Base-by-base conservation (phyloP, 2,797 vertebrate genomes). In the Epinephelus malabaricus region DNA sequence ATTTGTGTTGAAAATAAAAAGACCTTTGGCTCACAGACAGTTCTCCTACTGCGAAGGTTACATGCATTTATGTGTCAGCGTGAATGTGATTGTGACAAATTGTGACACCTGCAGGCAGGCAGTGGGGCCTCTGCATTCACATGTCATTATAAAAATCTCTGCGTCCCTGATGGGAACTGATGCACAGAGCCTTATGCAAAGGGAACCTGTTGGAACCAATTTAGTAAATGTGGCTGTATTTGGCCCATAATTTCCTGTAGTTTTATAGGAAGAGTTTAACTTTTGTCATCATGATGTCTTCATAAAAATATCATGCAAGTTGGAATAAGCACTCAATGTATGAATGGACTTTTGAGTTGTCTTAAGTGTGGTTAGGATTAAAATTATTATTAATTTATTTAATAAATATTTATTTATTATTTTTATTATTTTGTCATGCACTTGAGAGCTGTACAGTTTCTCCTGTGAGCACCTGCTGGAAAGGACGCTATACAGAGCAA, bases 21-120 rank as follows among this genome's bases (percentile, higher is more conserved):
- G 2, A 47, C 21, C 21, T 55, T 63, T 51, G 47, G 15, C 21
- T 58, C 9, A 14, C 14, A 67, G 53, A 51, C 27, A 15, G 17
- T 67, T 79, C 55, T 17, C 64, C 45, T 62, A n/a, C 46, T 43
- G 54, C 2, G 6, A 54, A 59, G 11, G 12, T 59, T 68, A 17
- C 21, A 30, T 68, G 34, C 19, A 43, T 34, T 49, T 12, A 56
- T 45, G 18, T 69, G 23, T 54, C 46, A 25, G 73, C 76, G 65
- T 25, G 27, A 30, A 59, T 59, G 54, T 43, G 34, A 50, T 19
- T 49, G 30, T 59, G 34, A 71, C n/a, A 47, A n/a, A 60, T 14
- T 65, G 27, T 25, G 64, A 62, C 64, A 6, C 25, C 51, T 81
- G 55, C 45, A 70, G 73, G 56, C 49, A 49, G 47, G 19, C 59